Evolutionary conservation across 2,113 vertebrate species (phyloP).

Genomic region (Casuarius casuarius): DNA sequence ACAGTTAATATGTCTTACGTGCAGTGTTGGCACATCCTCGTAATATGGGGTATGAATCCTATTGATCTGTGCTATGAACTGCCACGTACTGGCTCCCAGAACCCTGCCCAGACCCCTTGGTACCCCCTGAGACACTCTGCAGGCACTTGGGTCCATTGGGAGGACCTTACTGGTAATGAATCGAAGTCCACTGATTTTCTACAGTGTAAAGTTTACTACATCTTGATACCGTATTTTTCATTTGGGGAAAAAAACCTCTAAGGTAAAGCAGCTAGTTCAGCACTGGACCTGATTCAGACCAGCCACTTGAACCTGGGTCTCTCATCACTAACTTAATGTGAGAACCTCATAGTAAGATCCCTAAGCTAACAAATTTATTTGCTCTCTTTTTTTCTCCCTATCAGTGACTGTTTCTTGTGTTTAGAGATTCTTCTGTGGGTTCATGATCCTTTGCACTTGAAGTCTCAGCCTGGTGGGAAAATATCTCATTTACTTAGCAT

Average conservation of each 20-base stretch:
- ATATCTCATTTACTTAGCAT: background rate
- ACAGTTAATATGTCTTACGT: background rate
- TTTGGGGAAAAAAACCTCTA: background rate
- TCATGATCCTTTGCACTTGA: background rate
- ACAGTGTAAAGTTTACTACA: background rate
- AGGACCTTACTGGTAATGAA: background rate
- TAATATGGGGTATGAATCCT: background rate
- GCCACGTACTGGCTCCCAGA: background rate
- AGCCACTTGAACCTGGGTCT: background rate
- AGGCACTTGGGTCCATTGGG: background rate
- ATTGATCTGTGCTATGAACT: background rate
- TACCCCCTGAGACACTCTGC: rapidly evolving
- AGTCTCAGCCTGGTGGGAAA: background rate
- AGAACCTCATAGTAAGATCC: background rate
- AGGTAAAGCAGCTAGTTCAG: background rate
- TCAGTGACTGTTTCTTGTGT: background rate
- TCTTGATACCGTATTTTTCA: background rate
- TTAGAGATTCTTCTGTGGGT: background rate
- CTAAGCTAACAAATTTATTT: background rate
- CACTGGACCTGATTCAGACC: background rate
- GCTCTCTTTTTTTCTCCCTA: too few relatives aligned
- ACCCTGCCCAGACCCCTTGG: background rate
- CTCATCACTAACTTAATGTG: background rate
- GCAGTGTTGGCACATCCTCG: background rate
- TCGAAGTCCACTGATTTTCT: background rate